These are phyloP conservation scores for Lycaena phlaeas DNA, from an alignment of 2,888 invertebrate species.

Conservation along the genomic window DNA sequence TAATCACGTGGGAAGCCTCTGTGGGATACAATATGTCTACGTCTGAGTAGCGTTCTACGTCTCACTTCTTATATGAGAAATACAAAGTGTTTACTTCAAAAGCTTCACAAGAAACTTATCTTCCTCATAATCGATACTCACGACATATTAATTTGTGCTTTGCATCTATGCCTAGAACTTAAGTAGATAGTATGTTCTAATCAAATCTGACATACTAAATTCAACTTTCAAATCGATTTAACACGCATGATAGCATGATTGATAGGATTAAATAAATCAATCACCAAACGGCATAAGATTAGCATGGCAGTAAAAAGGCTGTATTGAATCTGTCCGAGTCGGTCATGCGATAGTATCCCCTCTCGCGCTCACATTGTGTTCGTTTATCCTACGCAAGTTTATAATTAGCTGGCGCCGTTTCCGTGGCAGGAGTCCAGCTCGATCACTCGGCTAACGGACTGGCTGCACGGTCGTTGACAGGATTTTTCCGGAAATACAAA, in stretches of 20 bases:
- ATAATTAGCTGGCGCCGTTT: constrained; percentile 46
- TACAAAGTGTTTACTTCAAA: too few relatives aligned
- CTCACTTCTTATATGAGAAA: background rate
- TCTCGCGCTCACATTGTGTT: constrained; percentile 40
- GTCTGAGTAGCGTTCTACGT: background rate
- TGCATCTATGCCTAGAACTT: too few relatives aligned
- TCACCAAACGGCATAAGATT: constrained; percentile 1
- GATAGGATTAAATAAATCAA: constrained; percentile 6
- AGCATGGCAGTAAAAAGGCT: background rate
- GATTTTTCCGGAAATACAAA: constrained; percentile 46
- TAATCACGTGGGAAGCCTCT: constrained; percentile 20
- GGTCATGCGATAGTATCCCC: constrained; percentile 20
- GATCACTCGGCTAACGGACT: constrained; percentile 66
- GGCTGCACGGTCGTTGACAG: constrained; percentile 62
- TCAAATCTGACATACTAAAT: too few relatives aligned
- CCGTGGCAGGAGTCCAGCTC: constrained; percentile 66
- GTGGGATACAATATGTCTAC: constrained; percentile 19
- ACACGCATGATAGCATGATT: too few relatives aligned
- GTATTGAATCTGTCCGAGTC: background rate
- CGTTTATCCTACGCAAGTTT: constrained; percentile 42
- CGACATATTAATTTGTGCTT: too few relatives aligned
- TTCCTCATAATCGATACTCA: too few relatives aligned
- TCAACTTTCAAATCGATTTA: too few relatives aligned
- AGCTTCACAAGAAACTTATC: too few relatives aligned
- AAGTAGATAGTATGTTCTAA: too few relatives aligned